Percentiles rank a stretch among this genome's conserved stretches.
Evolutionary conservation across 2,113 vertebrate species (phyloP).

Genomic region (Nyctibius bracteatus): DNA sequence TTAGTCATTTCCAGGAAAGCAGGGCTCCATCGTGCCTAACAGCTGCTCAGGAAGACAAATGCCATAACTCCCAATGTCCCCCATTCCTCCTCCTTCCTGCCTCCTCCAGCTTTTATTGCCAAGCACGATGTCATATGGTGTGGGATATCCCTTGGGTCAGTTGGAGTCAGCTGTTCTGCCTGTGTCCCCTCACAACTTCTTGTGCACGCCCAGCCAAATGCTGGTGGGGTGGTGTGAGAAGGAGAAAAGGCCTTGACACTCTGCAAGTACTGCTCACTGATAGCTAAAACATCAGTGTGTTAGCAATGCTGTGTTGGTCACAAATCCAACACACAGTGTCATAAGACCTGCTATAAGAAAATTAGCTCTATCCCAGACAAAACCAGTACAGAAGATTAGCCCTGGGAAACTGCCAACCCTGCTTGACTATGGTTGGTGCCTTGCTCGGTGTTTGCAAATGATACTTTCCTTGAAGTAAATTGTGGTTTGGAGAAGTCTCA

Average conservation of each 20-base stretch:
- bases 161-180: background rate
- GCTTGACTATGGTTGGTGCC: background rate
- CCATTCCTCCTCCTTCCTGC: background rate
- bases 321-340: background rate
- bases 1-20: background rate
- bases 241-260: background rate
- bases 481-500: background rate
- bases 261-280: background rate
- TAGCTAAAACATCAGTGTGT: background rate
- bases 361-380: background rate
- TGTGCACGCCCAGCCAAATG: background rate
- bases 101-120: background rate
- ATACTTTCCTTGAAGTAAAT: background rate
- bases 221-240: background rate
- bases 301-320: background rate
- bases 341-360: background rate
- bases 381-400: background rate
- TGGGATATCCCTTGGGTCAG: background rate
- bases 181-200: background rate
- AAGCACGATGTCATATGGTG: accelerated
- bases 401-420: background rate
- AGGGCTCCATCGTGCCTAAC: accelerated
- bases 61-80: background rate
- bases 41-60: background rate
- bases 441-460: background rate